Evolutionary conservation across 2,113 vertebrate genomes (phyloP).

Genomic region (Lamprologus sp.): DNA sequence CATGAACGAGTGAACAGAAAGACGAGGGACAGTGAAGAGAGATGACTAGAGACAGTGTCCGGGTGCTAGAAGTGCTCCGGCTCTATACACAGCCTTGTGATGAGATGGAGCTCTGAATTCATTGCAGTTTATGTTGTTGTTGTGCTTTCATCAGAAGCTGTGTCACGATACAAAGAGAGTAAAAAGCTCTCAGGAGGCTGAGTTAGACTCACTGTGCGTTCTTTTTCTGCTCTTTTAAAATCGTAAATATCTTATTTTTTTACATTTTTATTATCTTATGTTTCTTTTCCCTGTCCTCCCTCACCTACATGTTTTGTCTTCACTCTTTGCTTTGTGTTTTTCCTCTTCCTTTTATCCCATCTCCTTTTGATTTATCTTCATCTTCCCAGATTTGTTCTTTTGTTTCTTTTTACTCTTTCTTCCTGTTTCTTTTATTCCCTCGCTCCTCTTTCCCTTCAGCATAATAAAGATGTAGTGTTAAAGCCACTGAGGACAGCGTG

Average conservation of each 20-base stretch:
- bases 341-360: background rate
- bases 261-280: rapidly evolving
- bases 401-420: background rate
- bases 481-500: background rate
- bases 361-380: background rate
- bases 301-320: background rate
- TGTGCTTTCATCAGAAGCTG: background rate
- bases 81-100: background rate
- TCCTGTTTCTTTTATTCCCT: background rate
- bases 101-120: background rate
- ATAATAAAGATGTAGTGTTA: background rate
- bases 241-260: background rate
- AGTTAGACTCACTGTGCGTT: background rate
- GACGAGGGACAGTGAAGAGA: background rate
- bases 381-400: background rate
- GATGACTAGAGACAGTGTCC: background rate
- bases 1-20: slow-evolving; percentile 29
- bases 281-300: rapidly evolving
- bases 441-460: background rate
- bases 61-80: background rate
- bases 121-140: background rate
- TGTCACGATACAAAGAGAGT: background rate
- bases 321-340: rapidly evolving
- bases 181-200: background rate
- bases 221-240: background rate